Base-by-base conservation (phyloP, 1,140 invertebrate genomes). In the Drosophila watanabei region DNA sequence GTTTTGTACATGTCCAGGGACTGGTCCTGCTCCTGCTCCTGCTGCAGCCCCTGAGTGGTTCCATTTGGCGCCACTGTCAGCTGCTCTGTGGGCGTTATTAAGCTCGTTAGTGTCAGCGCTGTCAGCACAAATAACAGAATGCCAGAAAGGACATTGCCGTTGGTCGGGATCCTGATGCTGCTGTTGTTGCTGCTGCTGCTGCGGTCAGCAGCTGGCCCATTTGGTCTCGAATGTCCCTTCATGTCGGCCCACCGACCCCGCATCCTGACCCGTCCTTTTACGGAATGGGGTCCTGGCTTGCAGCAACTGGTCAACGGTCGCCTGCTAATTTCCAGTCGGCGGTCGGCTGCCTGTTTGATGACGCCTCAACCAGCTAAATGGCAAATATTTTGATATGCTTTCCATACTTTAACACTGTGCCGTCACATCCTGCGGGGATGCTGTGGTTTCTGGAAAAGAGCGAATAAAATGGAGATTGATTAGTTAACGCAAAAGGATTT, bases 21-120 rank as follows among this genome's bases (percentile, higher is more conserved):
- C 51, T 61, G 64, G 41, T 51, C 72, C 46, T 13, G n/a, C 11
- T 18, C 33, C 41, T 14, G 62, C 33, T 75, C 68, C 59, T 59
- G 54, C 58, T 75, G 43, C 14, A 46, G 69, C 6, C 65, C 60
- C n/a, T 14, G 52, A 16, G 46, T 51, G 45, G 54, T 65, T 33
- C 52, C 76, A 39, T 79, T 79, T 46, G 86, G 43, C 72, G 82
- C 77, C 77, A 70, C 80, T 80, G 84, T 80, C 85, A 89, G 63
- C 86, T 90, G 86, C 72, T 90, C 86, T 80, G 86, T 90, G 82
- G 87, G 86, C 76, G 82, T 86, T 90, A 90, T 90, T 90, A 90
- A 90, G 86, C 86, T 90, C 87, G 87, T 90, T 90, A 90, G 87
- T 90, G 86, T 91, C 86, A 90, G 62, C 51, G 82, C 76, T 86